Conservation (phyloP, 2,888 invertebrate genomes). For the Ashinkailepas kermadecensis region DNA sequence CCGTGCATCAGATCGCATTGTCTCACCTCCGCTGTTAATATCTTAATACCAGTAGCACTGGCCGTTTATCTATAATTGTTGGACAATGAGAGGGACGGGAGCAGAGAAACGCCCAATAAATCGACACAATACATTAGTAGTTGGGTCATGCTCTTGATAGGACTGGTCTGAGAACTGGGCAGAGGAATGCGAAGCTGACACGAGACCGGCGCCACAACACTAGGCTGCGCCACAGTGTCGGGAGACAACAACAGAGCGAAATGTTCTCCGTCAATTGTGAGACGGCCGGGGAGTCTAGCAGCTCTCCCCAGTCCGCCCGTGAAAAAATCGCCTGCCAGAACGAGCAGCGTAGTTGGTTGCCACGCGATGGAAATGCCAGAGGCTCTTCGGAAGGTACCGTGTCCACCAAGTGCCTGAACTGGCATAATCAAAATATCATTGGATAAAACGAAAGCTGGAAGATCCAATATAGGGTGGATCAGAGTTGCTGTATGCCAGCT, state of each 20-base stretch:
- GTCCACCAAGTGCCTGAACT: no score
- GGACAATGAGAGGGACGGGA: slow-evolving; percentile 1
- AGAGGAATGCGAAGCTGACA: not conserved
- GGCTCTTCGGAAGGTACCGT: no score
- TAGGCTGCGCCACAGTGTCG: not conserved
- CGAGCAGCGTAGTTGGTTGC: no score
- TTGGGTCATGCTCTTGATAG: not conserved
- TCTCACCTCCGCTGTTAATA: slow-evolving; percentile 14
- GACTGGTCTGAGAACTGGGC: not conserved
- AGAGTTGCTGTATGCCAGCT: no score
- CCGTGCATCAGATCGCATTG: not conserved
- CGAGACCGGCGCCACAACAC: not conserved
- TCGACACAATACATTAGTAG: slow-evolving; percentile 20
- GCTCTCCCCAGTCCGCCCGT: no score
- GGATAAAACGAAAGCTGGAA: no score
- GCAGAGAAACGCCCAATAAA: not conserved
- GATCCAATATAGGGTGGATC: no score
- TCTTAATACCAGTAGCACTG: slow-evolving; percentile 7
- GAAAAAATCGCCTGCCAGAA: no score
- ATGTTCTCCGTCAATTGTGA: no score
- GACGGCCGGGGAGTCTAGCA: no score
- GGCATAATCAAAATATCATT: no score
- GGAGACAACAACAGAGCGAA: not conserved
- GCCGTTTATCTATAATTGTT: slow-evolving; percentile 19
- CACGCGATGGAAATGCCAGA: no score